Evolutionary conservation across 92 coral and sea anemone species (phyloP), one percentile per base, ranked within the genome.

Genomic region (Desmophyllum pertusum): DNA sequence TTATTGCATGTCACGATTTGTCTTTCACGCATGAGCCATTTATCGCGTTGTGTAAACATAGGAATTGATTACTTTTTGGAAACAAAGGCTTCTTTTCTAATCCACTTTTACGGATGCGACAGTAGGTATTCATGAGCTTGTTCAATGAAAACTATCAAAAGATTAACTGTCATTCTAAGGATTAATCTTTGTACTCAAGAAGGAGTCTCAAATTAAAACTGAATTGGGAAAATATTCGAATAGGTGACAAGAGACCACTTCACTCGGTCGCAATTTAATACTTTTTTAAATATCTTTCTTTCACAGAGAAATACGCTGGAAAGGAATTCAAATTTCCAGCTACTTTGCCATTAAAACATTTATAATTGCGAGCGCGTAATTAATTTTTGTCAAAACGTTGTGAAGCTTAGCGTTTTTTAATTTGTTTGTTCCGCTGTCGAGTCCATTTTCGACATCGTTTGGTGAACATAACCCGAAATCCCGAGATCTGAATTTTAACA

Each of bases 31-130:
- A 1, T 50, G 43, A 53, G 29, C 31, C 25, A 10, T 73, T 45
- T 73, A 38, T 42, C 55, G 35, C 25, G n/a, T 73, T 73, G 59
- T 45, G 57, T 73, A 29, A 75, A 75, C 79, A 75, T 10, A 33
- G 65, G 3, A 75, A 35, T 25, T 19, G 41, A 75, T 75, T 52
- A 51, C 79, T 19, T 74, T 29, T 50, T 18, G 31, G 78, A 31
- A 30, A 31, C 41, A 50, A 51, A 19, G 27, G 27, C 27, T 75
- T 31, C n/a, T 19, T 50, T 37, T 9, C 2, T 51, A 52, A 75
- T 75, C 65, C 45, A 51, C 79, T 75, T 52, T 31, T 36, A 35
- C 35, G 30, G 79, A 75, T 51, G n/a, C 33, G 65, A 52, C 79
- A 31, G 33, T 35, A n/a, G 31, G 27, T 25, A 72, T 52, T 31